Base-by-base conservation (phyloP, 2,113 vertebrate genomes). In the Collichthys lucidus region DNA sequence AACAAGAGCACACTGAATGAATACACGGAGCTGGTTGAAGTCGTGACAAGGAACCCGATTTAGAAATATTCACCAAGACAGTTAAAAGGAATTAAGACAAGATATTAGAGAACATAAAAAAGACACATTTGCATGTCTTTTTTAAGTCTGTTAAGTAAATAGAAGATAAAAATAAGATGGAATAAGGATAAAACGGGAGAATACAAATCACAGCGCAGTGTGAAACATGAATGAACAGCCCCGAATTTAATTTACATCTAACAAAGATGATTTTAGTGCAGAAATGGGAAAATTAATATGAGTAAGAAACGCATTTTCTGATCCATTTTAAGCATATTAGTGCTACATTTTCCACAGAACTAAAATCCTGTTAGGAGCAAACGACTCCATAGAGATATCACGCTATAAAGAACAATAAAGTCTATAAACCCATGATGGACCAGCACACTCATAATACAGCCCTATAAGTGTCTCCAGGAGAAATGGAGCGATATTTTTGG, bases 401-500 rank as follows among this genome's bases (percentile, higher is more conserved):
- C 29, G 12, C 52, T 3, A 65, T 66, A 19, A 76, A 66, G 46
- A 59, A 71, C n/a, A 52, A 67, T 42, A 29, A 35, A 59, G 42
- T 62, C 29, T 64, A 26, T 61, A 47, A 79, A 77, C 68, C 9
- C 7, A 40, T 11, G 2, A 19, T 20, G 57, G 63, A 88, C 60
- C 68, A 74, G 47, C 40, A 50, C 47, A 42, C 55, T 59, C 59
- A 62, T 61, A 76, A 31, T 6, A 17, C 31, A 46, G 17, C 52
- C 12, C 59, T 31, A 16, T n/a, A 44, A 61, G 56, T 2, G 62
- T 67, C 74, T 24, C 3, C 42, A 61, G 52, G 53, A 64, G 71
- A 47, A 57, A 63, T 62, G 35, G 40, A 57, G 74, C 17, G 31
- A 80, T 64, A 55, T 59, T 67, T 50, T 68, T 60, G 40, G 35